phyloP scores from a whole-genome alignment of 1,140 invertebrate species.

The Hydropsyche tenuis region DNA sequence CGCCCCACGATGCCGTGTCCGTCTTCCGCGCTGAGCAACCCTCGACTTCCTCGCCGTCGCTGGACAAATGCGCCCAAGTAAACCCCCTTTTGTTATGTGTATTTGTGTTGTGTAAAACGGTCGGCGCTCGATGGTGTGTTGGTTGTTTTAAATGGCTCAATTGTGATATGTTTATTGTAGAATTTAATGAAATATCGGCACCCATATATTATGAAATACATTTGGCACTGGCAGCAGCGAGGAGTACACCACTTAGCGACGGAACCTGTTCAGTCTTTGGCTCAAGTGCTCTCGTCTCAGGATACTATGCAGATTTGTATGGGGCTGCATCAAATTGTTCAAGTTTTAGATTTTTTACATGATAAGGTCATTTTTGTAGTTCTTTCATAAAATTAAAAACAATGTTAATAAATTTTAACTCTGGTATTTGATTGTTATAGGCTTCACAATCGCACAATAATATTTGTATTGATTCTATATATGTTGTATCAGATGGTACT shows the following conservation, averaged over 20 bases:
- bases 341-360: slow-evolving; percentile 80
- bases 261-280: slow-evolving; percentile 75
- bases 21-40: slow-evolving; percentile 72
- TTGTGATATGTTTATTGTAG: too few species aligned
- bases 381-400: not conserved
- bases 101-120: not conserved
- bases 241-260: slow-evolving; percentile 77
- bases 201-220: slow-evolving; percentile 79
- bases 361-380: slow-evolving; percentile 63
- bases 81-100: slow-evolving; percentile 19
- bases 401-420: not conserved
- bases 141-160: too few species aligned
- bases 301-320: slow-evolving; percentile 79
- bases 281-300: slow-evolving; percentile 68
- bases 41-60: slow-evolving; percentile 69
- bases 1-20: slow-evolving; percentile 69
- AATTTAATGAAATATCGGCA: slow-evolving; percentile 82
- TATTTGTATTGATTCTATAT: slow-evolving; percentile 78
- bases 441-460: slow-evolving; percentile 76
- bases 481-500: slow-evolving; percentile 78
- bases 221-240: slow-evolving; percentile 78
- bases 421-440: slow-evolving; percentile 19
- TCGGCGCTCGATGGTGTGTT: too few species aligned
- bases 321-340: slow-evolving; percentile 76
- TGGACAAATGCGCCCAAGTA: slow-evolving; percentile 78